These are phyloP conservation scores for Psammodynastes pulverulentus DNA, from an alignment of 2,113 vertebrate genomes.

Conservation along the genomic window DNA sequence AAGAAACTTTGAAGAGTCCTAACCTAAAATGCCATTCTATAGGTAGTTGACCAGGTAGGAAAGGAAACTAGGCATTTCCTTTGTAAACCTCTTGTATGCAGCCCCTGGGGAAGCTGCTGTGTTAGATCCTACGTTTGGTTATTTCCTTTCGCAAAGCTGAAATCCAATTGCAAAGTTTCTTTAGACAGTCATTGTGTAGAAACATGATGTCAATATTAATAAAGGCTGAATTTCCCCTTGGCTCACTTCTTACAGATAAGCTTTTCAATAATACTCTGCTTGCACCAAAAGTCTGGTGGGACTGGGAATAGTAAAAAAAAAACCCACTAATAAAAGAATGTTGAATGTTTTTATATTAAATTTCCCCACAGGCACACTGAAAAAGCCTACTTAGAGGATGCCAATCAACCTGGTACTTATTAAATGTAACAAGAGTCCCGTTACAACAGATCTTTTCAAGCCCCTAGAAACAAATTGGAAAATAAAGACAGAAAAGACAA, in stretches of 20 bases:
- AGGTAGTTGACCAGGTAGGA: not conserved
- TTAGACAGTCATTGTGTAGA: conserved; percentile 78
- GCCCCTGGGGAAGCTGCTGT: conserved; percentile 61
- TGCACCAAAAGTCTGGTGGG: conserved; percentile 82
- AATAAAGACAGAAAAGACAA: conserved; percentile 77
- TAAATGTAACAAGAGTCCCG: conserved; percentile 82
- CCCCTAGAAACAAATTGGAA: conserved; percentile 75
- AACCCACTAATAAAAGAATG: conserved; percentile 80
- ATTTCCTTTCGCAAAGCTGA: conserved; percentile 76
- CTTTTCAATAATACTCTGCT: conserved; percentile 83
- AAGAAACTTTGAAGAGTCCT: not conserved
- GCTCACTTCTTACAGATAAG: conserved; percentile 83
- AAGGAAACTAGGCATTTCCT: not conserved
- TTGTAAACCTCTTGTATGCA: conserved; percentile 20
- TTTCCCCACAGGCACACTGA: conserved; percentile 83
- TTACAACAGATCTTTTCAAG: conserved; percentile 78
- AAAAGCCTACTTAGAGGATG: conserved; percentile 81
- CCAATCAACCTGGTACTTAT: conserved; percentile 82
- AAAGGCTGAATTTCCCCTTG: conserved; percentile 82
- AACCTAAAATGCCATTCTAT: not conserved
- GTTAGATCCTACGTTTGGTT: conserved; percentile 77
- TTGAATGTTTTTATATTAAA: conserved; percentile 85
- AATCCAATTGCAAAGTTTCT: conserved; percentile 83
- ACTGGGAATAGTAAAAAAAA: conserved; percentile 85
- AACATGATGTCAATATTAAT: conserved; percentile 87